These are phyloP conservation scores for Hirudo medicinalis DNA, from an alignment of 1,140 invertebrate species.

Conservation along the genomic window DNA sequence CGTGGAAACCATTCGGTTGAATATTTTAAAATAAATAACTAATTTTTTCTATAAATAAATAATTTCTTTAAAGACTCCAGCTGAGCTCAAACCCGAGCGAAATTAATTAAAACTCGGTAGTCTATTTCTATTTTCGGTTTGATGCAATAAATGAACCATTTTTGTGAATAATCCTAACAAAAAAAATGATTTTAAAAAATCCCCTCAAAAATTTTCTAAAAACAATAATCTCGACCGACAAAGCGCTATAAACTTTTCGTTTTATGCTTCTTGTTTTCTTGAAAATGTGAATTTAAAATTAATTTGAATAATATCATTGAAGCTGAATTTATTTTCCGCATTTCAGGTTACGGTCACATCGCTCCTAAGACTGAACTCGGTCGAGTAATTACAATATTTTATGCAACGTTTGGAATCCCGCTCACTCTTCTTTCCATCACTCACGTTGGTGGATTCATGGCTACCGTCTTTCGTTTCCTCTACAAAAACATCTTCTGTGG, in stretches of 20 bases:
- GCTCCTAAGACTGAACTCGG: constrained; percentile 73
- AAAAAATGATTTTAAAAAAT: neutral
- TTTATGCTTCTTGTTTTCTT: neutral
- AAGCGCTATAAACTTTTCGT: neutral
- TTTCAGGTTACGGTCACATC: constrained; percentile 78
- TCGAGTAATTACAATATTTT: constrained; percentile 79
- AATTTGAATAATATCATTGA: neutral
- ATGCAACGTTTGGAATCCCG: constrained; percentile 89
- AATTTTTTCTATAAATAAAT: neutral
- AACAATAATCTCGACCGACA: neutral
- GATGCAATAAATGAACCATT: neutral
- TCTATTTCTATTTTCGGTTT: neutral
- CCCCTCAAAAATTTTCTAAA: neutral
- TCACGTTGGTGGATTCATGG: constrained; percentile 79
- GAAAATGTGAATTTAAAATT: neutral
- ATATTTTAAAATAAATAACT: neutral
- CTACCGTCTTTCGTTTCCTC: constrained; percentile 82
- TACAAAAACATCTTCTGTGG: constrained; percentile 72
- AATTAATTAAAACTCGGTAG: too few species aligned
- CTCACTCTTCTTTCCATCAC: constrained; percentile 74
- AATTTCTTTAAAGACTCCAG: neutral
- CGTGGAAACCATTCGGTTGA: neutral
- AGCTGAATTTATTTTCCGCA: neutral
- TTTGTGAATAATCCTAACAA: neutral
- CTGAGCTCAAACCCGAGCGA: too few species aligned